phyloP scores from a whole-genome alignment of 2,113 vertebrate species.

The Gobiocypris rarus region DNA sequence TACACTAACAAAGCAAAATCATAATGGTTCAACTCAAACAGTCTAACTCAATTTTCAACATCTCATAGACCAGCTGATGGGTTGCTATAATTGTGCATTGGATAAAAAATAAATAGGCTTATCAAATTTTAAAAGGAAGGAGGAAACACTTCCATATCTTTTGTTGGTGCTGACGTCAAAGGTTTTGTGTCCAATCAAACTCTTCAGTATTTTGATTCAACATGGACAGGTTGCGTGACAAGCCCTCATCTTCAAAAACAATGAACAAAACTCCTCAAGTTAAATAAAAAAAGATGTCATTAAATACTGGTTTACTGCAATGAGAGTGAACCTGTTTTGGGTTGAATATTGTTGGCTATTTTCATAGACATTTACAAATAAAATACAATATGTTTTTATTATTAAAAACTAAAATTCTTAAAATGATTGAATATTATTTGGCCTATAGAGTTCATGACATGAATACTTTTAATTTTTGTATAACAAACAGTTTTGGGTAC shows the following conservation, averaged over 20 bases:
- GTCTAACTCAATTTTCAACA: neutral
- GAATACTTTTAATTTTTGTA: neutral
- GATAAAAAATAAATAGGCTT: constrained; percentile 2
- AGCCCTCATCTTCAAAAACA: constrained; percentile 18
- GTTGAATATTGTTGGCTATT: neutral
- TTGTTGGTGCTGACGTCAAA: constrained; percentile 7
- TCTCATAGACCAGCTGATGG: constrained; percentile 2
- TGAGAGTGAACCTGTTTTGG: neutral
- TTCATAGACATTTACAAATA: neutral
- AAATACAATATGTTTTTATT: neutral
- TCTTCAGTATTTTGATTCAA: neutral
- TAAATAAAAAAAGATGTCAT: neutral
- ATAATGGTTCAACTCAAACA: neutral
- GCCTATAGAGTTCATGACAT: neutral
- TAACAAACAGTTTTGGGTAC: neutral
- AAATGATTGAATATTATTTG: neutral
- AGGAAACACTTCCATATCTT: neutral
- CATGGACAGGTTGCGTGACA: constrained; percentile 6
- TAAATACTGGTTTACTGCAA: neutral
- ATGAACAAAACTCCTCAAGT: neutral
- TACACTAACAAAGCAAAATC: neutral
- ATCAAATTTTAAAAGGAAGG: neutral
- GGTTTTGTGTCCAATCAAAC: neutral
- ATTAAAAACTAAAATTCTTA: neutral
- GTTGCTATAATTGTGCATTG: neutral